phyloP scores from a whole-genome alignment of 2,888 invertebrate genomes.

The Oxycera nigricornis region DNA sequence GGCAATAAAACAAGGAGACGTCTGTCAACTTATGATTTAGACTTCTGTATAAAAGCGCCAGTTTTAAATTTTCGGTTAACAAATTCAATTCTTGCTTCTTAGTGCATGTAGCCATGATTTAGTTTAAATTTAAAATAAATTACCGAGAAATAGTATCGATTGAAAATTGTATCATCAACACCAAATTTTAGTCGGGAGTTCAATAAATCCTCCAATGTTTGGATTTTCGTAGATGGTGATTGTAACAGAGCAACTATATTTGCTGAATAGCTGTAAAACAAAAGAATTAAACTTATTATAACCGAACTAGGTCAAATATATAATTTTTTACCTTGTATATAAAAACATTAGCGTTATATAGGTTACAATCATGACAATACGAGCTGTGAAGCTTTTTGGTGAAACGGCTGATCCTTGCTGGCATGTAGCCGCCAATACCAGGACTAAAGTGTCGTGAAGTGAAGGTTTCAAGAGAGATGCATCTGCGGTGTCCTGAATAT shows the following conservation, averaged over 20 bases:
- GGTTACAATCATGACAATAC: conserved; percentile 70
- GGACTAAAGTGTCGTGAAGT: conserved; percentile 64
- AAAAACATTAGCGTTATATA: conserved; percentile 73
- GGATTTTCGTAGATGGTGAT: conserved; percentile 73
- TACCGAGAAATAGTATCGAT: conserved; percentile 73
- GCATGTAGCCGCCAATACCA: conserved; percentile 68
- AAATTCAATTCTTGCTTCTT: too few species aligned
- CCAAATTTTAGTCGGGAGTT: conserved; percentile 72
- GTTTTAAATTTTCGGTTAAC: too few species aligned
- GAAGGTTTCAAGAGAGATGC: conserved; percentile 57
- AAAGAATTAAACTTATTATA: background rate
- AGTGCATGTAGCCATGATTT: too few species aligned
- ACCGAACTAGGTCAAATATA: conserved; percentile 2
- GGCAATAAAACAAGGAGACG: too few species aligned
- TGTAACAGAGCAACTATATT: conserved; percentile 78
- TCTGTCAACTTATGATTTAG: too few species aligned
- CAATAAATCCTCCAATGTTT: conserved; percentile 69
- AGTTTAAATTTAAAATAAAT: too few species aligned
- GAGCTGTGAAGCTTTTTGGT: conserved; percentile 56
- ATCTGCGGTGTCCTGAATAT: conserved; percentile 33
- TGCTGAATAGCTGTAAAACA: conserved; percentile 70
- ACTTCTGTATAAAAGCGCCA: too few species aligned
- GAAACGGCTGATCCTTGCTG: conserved; percentile 66
- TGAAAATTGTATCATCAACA: conserved; percentile 74
- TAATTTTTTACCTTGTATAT: conserved; percentile 63